Percentiles rank a stretch among this genome's conserved stretches.
These are phyloP conservation scores for Apamea crenata DNA, from an alignment of 2,888 invertebrate genomes.

Conservation along the genomic window DNA sequence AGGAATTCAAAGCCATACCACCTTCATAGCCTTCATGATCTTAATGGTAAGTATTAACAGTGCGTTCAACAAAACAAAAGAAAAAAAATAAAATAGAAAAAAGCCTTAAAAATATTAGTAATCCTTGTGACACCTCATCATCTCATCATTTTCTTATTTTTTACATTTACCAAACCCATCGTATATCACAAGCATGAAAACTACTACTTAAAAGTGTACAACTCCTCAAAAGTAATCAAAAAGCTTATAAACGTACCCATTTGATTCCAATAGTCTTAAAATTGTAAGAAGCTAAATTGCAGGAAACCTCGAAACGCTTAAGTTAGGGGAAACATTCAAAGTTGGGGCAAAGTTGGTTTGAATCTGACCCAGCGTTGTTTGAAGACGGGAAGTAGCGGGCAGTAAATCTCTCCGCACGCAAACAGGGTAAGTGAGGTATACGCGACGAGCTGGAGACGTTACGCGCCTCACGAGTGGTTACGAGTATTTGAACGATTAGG, in stretches of 20 bases:
- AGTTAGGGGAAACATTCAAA: conserved; percentile 43
- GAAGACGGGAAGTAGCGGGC: conserved; percentile 49
- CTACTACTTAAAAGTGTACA: neutral
- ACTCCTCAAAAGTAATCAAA: neutral
- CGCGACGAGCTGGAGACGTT: conserved; percentile 2
- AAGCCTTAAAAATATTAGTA: too few species aligned
- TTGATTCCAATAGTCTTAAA: conserved; percentile 14
- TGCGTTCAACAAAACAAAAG: too few species aligned
- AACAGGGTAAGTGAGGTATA: conserved; percentile 33
- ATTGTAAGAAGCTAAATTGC: conserved; percentile 32
- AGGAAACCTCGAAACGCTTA: conserved; percentile 25
- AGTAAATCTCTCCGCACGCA: conserved; percentile 55
- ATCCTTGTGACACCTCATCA: too few species aligned
- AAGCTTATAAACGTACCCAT: conserved; percentile 3
- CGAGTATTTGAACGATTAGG: conserved; percentile 21
- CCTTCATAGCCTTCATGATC: too few species aligned
- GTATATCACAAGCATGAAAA: neutral
- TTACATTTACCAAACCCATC: neutral
- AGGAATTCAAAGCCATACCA: too few species aligned
- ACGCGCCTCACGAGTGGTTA: conserved; percentile 19
- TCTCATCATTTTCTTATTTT: neutral
- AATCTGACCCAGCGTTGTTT: conserved; percentile 38
- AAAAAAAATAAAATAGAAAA: too few species aligned
- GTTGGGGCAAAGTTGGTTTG: conserved; percentile 33
- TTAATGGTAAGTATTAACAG: too few species aligned